Conservation (phyloP, 2,888 invertebrate species). For the Campaea margaritaria region DNA sequence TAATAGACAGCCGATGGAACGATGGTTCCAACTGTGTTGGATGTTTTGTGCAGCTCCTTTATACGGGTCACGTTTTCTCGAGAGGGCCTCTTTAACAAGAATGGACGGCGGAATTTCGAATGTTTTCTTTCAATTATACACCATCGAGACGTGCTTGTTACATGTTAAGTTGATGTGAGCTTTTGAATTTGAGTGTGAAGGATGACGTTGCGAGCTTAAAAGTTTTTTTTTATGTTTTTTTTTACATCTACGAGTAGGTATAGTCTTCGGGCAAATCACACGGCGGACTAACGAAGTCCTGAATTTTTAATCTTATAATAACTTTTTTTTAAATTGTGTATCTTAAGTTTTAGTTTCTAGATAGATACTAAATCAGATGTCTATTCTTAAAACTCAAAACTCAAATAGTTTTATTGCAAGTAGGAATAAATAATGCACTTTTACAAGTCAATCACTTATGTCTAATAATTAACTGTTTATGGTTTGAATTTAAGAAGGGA, state of each 20-base stretch:
- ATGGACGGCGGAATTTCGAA: constrained; percentile 65
- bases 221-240: neutral
- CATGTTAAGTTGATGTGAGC: constrained; percentile 48
- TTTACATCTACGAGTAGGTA: neutral
- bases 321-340: too few species aligned
- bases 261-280: too few species aligned
- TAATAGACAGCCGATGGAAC: constrained; percentile 61
- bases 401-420: too few species aligned
- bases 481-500: too few species aligned
- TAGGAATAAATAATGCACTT: too few species aligned
- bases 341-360: too few species aligned
- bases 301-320: too few species aligned
- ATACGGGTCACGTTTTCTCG: constrained; percentile 77
- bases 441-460: too few species aligned
- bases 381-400: too few species aligned
- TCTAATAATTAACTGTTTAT: too few species aligned
- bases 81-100: constrained; percentile 73
- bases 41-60: constrained; percentile 63
- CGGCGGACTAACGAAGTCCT: too few species aligned
- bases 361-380: too few species aligned
- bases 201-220: constrained; percentile 19
- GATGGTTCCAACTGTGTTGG: constrained; percentile 52
- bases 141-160: constrained; percentile 60
- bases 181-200: constrained; percentile 45
- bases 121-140: constrained; percentile 74